Conservation (phyloP, 2,888 invertebrate genomes). For the Meta bourneti region DNA sequence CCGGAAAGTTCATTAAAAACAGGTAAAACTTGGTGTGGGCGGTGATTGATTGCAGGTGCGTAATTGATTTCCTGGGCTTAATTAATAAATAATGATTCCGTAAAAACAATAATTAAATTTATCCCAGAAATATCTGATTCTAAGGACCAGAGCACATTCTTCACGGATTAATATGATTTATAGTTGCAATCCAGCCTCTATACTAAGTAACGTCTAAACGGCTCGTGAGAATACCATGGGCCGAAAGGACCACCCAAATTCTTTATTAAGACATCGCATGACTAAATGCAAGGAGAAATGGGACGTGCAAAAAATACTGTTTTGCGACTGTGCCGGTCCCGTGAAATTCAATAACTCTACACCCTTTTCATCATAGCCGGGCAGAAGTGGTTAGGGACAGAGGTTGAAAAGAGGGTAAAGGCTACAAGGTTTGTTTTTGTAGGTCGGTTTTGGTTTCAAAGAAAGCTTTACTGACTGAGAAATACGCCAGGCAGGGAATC, state of each 20-base stretch:
- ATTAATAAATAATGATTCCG: conserved; percentile 1
- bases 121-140: not conserved
- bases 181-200: not conserved
- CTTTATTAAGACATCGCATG: not conserved
- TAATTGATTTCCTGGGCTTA: not conserved
- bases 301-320: not conserved
- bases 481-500: not conserved
- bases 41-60: not conserved
- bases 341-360: too few species aligned
- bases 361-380: too few species aligned
- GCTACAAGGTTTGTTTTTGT: too few species aligned
- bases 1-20: not conserved
- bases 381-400: too few species aligned
- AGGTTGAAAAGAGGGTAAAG: too few species aligned
- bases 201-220: not conserved
- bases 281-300: not conserved
- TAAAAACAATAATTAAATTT: not conserved
- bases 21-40: not conserved
- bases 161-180: not conserved
- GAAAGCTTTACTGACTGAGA: not conserved
- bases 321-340: too few species aligned
- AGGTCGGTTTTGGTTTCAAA: not conserved
- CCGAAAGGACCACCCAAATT: not conserved
- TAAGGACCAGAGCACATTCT: not conserved
- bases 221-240: not conserved